Base-by-base conservation (phyloP, 2,797 vertebrate genomes). In the Neosilurus hyrtlii region DNA sequence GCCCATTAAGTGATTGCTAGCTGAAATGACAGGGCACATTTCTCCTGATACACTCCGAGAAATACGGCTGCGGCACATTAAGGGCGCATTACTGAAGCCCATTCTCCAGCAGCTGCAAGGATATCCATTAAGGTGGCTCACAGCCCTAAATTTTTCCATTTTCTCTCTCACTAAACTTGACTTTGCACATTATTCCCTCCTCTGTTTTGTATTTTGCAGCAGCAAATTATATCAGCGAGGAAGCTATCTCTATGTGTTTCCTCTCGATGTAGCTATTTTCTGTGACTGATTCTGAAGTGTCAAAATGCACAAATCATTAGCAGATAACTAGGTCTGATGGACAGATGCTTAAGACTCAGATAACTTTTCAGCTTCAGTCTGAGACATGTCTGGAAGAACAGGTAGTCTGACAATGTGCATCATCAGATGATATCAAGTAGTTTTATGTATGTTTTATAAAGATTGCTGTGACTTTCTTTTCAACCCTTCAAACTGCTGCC, bases 1-100 rank as follows among this genome's bases (percentile, higher is more conserved):
- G 92, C 94, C 95, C 96, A 96, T 98, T 97, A 97, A 97, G 96
- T 96, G 96, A 98, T 97, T 97, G 96, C 95, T 96, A 92, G 94
- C 91, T 93, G 94, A 96, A 97, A 95, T 94, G 94, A 92, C 93
- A 92, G 93, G 92, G 92, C 92, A 94, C 93, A 93, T 94, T 94
- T 95, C 93, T 92, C 92, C 94, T 96, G 94, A 95, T 96, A 96
- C 92, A 93, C 94, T 94, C 90, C 91, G 92, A 94, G 94, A 94
- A 95, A 95, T 92, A 93, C 92, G 92, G 92, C 93, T 92, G 94
- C 91, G 90, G 91, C 90, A 94, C 94, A 95, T 95, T 95, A 94
- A 93, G 90, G 91, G 91, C 87, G 90, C 91, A 92, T 94, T 91
- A 94, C 90, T 91, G 85, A 81, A 89, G 87, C 92, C 95, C 92